Evolutionary conservation across 2,113 vertebrate species (phyloP).

Genomic region (Oreotrochilus melanogaster): DNA sequence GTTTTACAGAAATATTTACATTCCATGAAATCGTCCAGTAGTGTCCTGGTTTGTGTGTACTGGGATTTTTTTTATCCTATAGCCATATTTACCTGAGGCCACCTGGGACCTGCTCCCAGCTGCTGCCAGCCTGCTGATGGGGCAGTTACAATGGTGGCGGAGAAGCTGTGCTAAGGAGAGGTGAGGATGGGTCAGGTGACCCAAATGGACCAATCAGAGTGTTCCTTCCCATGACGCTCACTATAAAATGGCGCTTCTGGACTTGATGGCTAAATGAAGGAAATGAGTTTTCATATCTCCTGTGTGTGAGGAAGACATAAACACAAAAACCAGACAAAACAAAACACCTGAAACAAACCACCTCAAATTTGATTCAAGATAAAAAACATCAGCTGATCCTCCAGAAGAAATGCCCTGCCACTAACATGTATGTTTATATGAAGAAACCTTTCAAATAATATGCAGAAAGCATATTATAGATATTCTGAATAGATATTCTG

Average conservation of each 20-base stretch:
- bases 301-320: not conserved
- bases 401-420: not conserved
- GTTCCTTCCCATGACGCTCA: too few relatives aligned
- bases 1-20: not conserved
- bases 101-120: too few relatives aligned
- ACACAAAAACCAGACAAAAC: not conserved
- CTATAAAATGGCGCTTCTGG: too few relatives aligned
- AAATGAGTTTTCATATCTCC: not conserved
- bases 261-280: not conserved
- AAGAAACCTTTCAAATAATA: not conserved
- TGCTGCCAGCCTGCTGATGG: too few relatives aligned
- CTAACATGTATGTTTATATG: not conserved
- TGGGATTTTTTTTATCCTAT: too few relatives aligned
- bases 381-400: not conserved
- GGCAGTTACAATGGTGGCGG: too few relatives aligned
- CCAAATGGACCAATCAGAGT: too few relatives aligned
- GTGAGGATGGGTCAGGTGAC: too few relatives aligned
- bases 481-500: not conserved
- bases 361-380: not conserved
- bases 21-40: too few relatives aligned
- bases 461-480: not conserved
- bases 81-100: too few relatives aligned
- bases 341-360: accelerated
- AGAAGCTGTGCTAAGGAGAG: too few relatives aligned
- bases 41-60: too few relatives aligned